Percentiles rank a stretch among this genome's conserved stretches.
These are phyloP conservation scores for Bradypus variegatus DNA, from an alignment of 2,797 vertebrate species.

Conservation along the genomic window DNA sequence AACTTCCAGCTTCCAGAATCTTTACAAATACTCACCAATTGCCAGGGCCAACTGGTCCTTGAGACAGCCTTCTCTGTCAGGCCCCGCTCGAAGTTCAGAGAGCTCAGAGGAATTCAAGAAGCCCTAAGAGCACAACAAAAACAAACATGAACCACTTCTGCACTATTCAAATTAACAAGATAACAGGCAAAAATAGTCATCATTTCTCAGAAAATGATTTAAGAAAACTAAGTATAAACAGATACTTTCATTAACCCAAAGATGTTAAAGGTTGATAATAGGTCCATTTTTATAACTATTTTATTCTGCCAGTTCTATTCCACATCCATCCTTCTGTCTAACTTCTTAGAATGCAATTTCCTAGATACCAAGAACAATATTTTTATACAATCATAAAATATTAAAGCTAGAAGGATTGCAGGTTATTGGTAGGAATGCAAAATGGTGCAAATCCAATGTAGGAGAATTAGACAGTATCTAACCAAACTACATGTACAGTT, in stretches of 20 bases:
- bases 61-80: conserved; percentile 72
- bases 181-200: neutral
- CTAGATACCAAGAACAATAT: conserved; percentile 2
- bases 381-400: conserved; percentile 17
- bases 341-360: conserved; percentile 25
- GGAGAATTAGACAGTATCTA: neutral
- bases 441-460: neutral
- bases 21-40: conserved; percentile 77
- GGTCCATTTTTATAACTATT: conserved; percentile 1
- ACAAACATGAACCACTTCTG: neutral
- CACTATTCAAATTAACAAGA: neutral
- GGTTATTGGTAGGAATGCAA: neutral
- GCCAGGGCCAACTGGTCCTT: conserved; percentile 82
- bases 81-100: conserved; percentile 70
- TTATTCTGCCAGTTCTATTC: conserved; percentile 16
- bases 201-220: conserved; percentile 16
- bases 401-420: neutral
- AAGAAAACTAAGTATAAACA: neutral
- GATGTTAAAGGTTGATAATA: neutral
- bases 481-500: neutral
- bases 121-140: conserved; percentile 69
- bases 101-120: conserved; percentile 78
- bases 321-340: neutral
- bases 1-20: neutral
- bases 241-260: conserved; percentile 9